Base-by-base conservation (phyloP, 1,140 invertebrate species). In the Neoseiulus cucumeris region DNA sequence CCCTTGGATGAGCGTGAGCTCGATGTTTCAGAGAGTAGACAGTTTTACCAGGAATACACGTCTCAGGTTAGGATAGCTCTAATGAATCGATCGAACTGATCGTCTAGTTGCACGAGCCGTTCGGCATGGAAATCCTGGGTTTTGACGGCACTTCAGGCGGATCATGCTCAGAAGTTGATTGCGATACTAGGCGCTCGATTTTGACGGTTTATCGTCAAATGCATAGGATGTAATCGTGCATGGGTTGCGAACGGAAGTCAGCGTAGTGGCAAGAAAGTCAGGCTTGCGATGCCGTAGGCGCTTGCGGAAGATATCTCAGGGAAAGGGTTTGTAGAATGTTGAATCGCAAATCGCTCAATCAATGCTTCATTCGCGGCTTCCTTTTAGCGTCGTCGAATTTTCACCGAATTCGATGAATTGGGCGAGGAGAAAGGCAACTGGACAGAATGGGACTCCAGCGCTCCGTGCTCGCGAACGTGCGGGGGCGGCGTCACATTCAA, bases 401-500 rank as follows among this genome's bases (percentile, higher is more conserved):
- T 20, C 22, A 59, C 51, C 14, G 14, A 17, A 4, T 59, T 59
- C 22, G 51, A 59, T 20, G 51, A 59, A 18, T 25, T 59, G 9
- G 51, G 51, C 51, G 51, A 59, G 33, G 17, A 59, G 22, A 59
- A n/a, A 9, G 51, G 51, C 4, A 59, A 59, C 22, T 59, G 51
- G 51, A 29, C 51, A 1, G 51, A 59, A n/a, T 59, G 51, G 51
- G 51, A 59, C 14, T 20, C 51, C 17, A 33, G 14, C 25, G 51
- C 14, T 29, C 12, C 51, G 2, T 93, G 89, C 74, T 89, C 87
- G 2, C 79, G 89, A 51, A 82, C 86, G 17, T 92, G 89, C 72
- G 89, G 88, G 1, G 89, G 89, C 25, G 89, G 89, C 47, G 87
- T 92, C 2, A 80, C 86, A 29, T 83, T 79, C 69, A 69, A 74